Evolutionary conservation across 2,113 vertebrate species (phyloP).

Genomic region (Tachycineta bicolor): DNA sequence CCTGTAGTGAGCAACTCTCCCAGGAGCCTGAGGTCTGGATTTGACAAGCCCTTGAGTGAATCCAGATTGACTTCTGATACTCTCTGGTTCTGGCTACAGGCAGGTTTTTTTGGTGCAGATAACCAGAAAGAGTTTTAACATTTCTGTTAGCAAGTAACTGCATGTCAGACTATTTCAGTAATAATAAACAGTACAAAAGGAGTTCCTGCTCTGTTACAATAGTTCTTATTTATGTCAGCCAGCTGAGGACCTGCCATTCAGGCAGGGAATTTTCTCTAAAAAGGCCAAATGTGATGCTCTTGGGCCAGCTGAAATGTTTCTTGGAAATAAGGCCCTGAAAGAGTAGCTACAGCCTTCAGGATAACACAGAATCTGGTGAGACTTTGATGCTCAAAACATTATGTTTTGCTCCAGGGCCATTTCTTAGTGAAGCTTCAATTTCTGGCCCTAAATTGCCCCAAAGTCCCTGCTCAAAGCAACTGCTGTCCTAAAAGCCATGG

Average conservation of each 20-base stretch:
- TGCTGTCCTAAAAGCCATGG: neutral
- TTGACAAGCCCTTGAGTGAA: neutral
- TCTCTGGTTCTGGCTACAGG: neutral
- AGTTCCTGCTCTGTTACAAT: neutral
- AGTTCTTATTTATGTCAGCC: neutral
- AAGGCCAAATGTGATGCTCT: neutral
- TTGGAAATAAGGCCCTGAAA: neutral
- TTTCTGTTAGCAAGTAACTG: neutral
- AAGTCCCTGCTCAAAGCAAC: neutral
- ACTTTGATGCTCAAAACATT: neutral
- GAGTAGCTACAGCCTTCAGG: neutral
- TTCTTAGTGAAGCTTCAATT: neutral
- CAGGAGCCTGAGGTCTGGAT: neutral
- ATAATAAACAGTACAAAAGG: neutral
- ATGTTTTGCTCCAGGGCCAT: neutral
- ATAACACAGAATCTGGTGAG: neutral
- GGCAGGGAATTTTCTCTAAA: neutral
- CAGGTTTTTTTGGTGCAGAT: neutral
- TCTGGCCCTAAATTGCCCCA: neutral
- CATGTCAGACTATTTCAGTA: neutral
- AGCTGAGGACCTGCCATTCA: neutral
- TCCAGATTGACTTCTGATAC: neutral
- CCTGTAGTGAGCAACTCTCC: neutral
- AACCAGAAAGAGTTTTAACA: neutral
- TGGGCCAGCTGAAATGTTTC: neutral